phyloP scores from a whole-genome alignment of 2,888 invertebrate species.

The Agrochola circellaris region DNA sequence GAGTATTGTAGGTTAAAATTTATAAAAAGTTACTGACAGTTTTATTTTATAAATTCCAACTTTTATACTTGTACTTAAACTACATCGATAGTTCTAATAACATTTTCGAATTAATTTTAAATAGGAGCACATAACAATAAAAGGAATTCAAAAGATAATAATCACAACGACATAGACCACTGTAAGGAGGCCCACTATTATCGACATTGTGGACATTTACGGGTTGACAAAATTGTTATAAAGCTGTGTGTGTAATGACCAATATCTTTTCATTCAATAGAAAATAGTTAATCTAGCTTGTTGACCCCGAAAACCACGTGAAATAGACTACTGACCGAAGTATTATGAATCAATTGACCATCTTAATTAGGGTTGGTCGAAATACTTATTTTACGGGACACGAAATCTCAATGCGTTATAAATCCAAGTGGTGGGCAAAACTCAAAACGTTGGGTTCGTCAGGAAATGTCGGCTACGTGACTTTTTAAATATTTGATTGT shows the following conservation, averaged over 20 bases:
- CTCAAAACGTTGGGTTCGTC: constrained; percentile 25
- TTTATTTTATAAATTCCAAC: background rate
- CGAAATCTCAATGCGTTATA: constrained; percentile 35
- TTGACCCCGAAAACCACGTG: background rate
- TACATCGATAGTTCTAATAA: background rate
- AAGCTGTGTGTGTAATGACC: constrained; percentile 8
- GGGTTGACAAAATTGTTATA: constrained; percentile 22
- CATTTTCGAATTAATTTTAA: background rate
- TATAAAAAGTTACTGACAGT: background rate
- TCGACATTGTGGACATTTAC: constrained; percentile 11
- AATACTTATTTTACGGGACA: constrained; percentile 56
- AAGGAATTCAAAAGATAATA: background rate
- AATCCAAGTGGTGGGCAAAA: constrained; percentile 29
- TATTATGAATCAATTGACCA: constrained; percentile 57
- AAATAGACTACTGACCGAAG: constrained; percentile 4
- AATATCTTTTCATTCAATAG: constrained; percentile 12
- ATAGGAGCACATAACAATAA: background rate
- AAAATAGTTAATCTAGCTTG: constrained; percentile 21
- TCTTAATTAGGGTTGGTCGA: constrained; percentile 51
- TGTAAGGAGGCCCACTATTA: background rate
- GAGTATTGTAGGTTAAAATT: background rate
- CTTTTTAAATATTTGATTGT: background rate
- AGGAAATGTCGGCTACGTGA: constrained; percentile 32
- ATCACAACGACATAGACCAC: background rate
- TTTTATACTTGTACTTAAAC: no score